Conservation (phyloP, 1,140 invertebrate species). For the Trichonephila clavipes region DNA sequence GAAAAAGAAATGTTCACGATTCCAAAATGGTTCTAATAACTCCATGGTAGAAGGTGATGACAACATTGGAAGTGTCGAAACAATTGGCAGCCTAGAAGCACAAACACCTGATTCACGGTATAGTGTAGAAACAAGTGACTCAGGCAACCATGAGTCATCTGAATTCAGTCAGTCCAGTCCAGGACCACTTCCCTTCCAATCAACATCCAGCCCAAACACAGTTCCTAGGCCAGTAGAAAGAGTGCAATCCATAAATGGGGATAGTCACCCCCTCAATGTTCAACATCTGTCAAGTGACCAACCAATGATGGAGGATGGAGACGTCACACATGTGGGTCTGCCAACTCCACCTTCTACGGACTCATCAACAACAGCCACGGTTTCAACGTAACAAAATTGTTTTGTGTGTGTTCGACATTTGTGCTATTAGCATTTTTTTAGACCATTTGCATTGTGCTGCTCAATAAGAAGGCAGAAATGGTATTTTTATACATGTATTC, state of each 20-base stretch:
- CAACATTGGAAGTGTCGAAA: conserved; percentile 81
- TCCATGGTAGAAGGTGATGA: conserved; percentile 83
- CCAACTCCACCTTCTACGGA: conserved; percentile 76
- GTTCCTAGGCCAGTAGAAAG: conserved; percentile 52
- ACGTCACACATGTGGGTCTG: conserved; percentile 32
- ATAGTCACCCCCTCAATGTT: conserved; percentile 38
- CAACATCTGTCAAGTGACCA: not conserved
- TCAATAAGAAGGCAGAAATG: not conserved
- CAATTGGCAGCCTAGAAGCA: conserved; percentile 86
- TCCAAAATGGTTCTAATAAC: conserved; percentile 87
- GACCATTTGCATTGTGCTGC: too few relatives aligned
- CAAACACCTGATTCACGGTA: conserved; percentile 83
- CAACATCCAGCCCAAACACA: not conserved
- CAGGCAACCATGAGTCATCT: conserved; percentile 71
- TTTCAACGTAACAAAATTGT: not conserved
- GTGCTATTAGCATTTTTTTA: not conserved
- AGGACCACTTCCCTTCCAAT: conserved; percentile 26
- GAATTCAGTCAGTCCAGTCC: conserved; percentile 74
- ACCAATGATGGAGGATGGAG: not conserved
- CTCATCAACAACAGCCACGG: conserved; percentile 60
- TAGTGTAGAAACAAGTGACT: conserved; percentile 81
- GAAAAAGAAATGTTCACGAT: conserved; percentile 99
- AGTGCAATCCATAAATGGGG: conserved; percentile 73
- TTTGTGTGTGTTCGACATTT: not conserved
- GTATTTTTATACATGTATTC: not conserved